A percentile compares a stretch with the other conserved stretches of the same genome.
These are phyloP conservation scores for Polylopha cassiicola DNA, from an alignment of 2,888 invertebrate genomes.

Conservation along the genomic window DNA sequence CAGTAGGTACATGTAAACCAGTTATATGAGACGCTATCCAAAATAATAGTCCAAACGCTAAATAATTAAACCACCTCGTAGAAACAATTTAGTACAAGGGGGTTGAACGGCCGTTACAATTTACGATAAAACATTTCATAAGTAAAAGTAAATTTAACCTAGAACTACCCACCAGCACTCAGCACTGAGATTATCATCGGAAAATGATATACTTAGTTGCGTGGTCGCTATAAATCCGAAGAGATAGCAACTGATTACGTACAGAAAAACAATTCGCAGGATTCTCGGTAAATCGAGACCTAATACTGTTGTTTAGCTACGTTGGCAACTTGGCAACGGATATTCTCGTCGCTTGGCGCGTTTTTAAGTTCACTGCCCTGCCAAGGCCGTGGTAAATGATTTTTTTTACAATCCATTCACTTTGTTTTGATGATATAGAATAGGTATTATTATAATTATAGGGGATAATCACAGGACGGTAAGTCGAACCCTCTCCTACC, in stretches of 20 bases:
- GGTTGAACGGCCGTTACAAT: too few relatives aligned
- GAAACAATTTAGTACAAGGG: too few relatives aligned
- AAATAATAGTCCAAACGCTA: constrained; percentile 1
- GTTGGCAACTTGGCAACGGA: constrained; percentile 15
- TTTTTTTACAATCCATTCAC: constrained; percentile 20
- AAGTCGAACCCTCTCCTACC: constrained; percentile 2
- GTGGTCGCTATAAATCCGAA: too few relatives aligned
- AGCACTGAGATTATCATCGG: too few relatives aligned
- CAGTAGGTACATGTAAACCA: too few relatives aligned
- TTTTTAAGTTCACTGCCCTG: constrained; percentile 31
- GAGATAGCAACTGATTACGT: constrained; percentile 5
- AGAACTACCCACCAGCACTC: too few relatives aligned
- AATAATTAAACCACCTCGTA: constrained; percentile 2
- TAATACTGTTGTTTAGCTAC: constrained; percentile 16
- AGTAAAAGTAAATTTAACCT: too few relatives aligned
- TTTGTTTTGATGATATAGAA: constrained; percentile 20
- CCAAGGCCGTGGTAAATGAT: constrained; percentile 28
- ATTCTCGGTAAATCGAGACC: constrained; percentile 12
- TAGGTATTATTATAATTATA: constrained; percentile 14
- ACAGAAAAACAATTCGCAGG: constrained; percentile 9
- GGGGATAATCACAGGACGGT: constrained; percentile 18
- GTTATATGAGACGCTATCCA: constrained; percentile 4
- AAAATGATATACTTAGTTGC: too few relatives aligned
- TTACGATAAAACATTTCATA: too few relatives aligned
- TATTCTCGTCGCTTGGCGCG: constrained; percentile 16